Percentiles rank a stretch among this genome's conserved stretches.
phyloP scores from a whole-genome alignment of 2,797 vertebrate species.

The Phaenicophaeus curvirostris region DNA sequence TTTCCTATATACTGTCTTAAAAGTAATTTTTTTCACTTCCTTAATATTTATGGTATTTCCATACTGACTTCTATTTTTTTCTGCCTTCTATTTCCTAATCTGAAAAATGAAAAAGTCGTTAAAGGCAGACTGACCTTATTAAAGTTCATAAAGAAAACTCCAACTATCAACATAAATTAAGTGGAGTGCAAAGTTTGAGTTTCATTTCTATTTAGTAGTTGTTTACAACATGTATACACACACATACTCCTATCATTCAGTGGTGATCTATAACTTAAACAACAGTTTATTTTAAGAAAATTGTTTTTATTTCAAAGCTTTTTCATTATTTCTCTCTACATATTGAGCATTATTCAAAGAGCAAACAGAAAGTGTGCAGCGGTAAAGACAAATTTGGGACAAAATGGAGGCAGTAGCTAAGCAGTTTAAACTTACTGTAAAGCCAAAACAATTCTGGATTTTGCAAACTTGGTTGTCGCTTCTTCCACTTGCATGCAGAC shows the following conservation, averaged over 20 bases:
- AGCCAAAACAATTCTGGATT: background rate
- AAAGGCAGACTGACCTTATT: background rate
- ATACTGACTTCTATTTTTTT: background rate
- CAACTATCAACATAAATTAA: background rate
- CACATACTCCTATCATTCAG: background rate
- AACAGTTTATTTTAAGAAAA: background rate
- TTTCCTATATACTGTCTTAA: background rate
- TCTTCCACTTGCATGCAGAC: background rate
- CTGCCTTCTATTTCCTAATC: background rate
- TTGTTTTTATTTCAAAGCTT: background rate
- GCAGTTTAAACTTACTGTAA: background rate
- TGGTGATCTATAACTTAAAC: background rate
- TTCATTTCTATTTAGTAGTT: background rate
- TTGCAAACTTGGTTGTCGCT: background rate
- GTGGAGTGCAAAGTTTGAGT: background rate
- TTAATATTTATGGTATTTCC: background rate
- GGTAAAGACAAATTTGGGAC: background rate
- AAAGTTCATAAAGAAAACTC: background rate
- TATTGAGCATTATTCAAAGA: background rate
- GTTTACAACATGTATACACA: background rate
- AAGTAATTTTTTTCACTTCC: background rate
- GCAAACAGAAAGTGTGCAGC: background rate
- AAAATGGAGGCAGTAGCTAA: background rate
- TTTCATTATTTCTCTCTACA: background rate
- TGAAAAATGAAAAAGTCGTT: background rate